Base-by-base conservation (phyloP, 2,888 invertebrate species). In the Campopleginae sp. region DNA sequence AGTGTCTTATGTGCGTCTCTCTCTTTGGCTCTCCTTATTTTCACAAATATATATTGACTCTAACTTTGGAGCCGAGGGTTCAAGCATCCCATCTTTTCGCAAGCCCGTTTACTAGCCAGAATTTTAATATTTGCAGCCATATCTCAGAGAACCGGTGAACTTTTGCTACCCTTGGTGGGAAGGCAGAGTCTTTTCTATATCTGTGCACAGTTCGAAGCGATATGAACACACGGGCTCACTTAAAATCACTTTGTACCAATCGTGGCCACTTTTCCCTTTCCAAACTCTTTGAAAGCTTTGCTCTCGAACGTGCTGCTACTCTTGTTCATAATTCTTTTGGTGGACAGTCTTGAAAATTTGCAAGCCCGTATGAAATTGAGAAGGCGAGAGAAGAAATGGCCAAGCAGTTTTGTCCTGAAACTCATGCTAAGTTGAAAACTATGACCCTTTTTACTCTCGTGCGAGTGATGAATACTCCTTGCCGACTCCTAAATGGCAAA, bases 61-160 rank as follows among this genome's bases (percentile, higher is more conserved):
- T n/a, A 61, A 19, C 33, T 54, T 38, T 14, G 17, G 48, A 14
- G 10, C 70, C 17, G 8, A 6, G 44, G 44, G 46, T 46, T 23
- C 31, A n/a, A 8, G 54, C 72, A 63, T 80, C 68, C 42, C 38
- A 58, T 81, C 81, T 63, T 74, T 61, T 51, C 14, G 61, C 38
- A 71, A 38, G 14, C 80, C 82, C 51, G 79, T 85, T 82, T 68
- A 83, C 82, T 88, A 87, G 89, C 88, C 78, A 81, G 90, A 8
- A 91, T 92, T 92, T 91, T 92, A 92, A 92, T 92, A 92, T 91
- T 92, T 90, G 87, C 89, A 85, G 87, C 90, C 91, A 92, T 92
- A 91, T 92, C 89, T 92, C 92, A 92, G 79, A 87, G 86, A 86
- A 79, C 85, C 81, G 86, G 78, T 74, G 58, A 91, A 91, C 88